Evolutionary conservation across 1,140 invertebrate species (phyloP), one percentile per base, ranked within the genome.

Genomic region (Cotesia vestalis): DNA sequence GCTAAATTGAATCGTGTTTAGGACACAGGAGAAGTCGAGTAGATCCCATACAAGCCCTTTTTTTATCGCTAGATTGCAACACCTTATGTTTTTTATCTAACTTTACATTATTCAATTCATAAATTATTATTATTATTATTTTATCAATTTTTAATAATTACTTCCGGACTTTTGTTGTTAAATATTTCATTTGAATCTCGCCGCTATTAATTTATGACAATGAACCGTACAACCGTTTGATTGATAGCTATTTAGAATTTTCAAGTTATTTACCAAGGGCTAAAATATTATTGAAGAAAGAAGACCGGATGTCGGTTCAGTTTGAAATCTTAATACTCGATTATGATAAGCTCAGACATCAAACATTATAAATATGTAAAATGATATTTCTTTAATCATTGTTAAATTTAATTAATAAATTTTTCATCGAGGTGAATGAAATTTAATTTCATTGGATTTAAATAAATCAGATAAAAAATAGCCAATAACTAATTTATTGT

Each of bases 1-100:
- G 77, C 81, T 80, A 87, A 87, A 87, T 87, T 86, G 84, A 87
- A 87, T 86, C 82, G 80, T 86, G 84, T 82, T 86, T 86, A 86
- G 84, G 83, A 86, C 81, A 76, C 77, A 82, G 51, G 57, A 71
- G 73, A 79, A 78, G 74, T 72, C 64, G 70, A 72, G 75, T 66
- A 72, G 69, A 70, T 77, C 78, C 78, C 78, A 78, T 71, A 14
- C 36, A 9, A 80, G 74, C 74, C 75, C 73, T 78, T 76, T 72
- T 60, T 67, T 38, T 74, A 75, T 73, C 69, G 57, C 71, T 73
- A 55, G 40, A 53, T 59, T 64, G 70, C 75, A 69, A 59, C 57
- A 75, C 63, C 74, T 72, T 72, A 51, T 67, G 55, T 60, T 66
- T 64, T 61, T 57, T 12, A 74, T 72, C 73, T 8, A 27, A 27